These are phyloP conservation scores for Ophiothrix spiculata DNA, from an alignment of 35 echinoderm and acorn worm genomes.

Conservation along the genomic window DNA sequence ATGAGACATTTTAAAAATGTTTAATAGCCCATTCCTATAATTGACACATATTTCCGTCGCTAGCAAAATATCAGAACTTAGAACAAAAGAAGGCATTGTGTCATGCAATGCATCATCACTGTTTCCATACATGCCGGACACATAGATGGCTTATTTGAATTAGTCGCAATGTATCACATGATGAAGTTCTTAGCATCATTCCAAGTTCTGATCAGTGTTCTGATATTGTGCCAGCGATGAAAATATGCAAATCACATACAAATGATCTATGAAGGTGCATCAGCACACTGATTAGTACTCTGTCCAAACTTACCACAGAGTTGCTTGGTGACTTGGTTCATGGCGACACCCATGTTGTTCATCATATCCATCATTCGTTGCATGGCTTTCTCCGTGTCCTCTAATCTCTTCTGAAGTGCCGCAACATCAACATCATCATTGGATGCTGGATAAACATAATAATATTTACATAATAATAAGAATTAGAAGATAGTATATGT, in stretches of 20 bases:
- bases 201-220: background rate
- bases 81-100: too few relatives aligned
- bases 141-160: too few relatives aligned
- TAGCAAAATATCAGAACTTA: too few relatives aligned
- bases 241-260: background rate
- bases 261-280: background rate
- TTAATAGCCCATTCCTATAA: too few relatives aligned
- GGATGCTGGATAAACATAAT: background rate
- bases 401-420: slow-evolving; percentile 33
- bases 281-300: background rate
- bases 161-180: background rate
- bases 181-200: background rate
- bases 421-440: slow-evolving; percentile 42
- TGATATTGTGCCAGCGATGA: background rate
- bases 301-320: slow-evolving; percentile 37
- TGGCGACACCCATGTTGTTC: slow-evolving; percentile 77
- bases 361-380: slow-evolving; percentile 87
- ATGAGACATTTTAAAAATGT: too few relatives aligned
- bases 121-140: too few relatives aligned
- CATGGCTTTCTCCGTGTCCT: slow-evolving; percentile 73
- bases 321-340: slow-evolving; percentile 72
- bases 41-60: too few relatives aligned
- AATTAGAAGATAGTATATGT: too few relatives aligned
- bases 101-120: too few relatives aligned
- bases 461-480: too few relatives aligned